Evolutionary conservation across 2,113 vertebrate species (phyloP).

Genomic region (Bujurquina vittata): DNA sequence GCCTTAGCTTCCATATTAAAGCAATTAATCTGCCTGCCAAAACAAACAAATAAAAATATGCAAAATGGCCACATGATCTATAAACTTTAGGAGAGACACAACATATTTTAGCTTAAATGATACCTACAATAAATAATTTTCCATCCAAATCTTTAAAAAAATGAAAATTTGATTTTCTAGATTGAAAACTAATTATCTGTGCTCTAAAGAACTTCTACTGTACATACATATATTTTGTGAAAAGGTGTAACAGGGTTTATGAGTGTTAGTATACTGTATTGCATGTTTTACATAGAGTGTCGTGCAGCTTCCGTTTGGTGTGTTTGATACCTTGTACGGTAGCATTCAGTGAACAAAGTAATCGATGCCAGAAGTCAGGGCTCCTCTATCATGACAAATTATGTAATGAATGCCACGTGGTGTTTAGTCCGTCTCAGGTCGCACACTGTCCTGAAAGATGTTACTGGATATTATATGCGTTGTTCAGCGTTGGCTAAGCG

Average conservation of each 20-base stretch:
- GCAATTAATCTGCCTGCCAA: background rate
- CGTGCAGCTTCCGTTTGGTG: slow-evolving; percentile 15
- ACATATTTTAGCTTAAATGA: background rate
- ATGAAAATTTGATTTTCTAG: background rate
- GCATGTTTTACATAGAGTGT: background rate
- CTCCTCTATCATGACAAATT: slow-evolving; percentile 49
- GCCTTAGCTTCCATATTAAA: background rate
- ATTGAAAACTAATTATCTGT: background rate
- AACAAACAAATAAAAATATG: background rate
- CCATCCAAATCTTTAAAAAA: background rate
- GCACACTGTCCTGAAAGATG: slow-evolving; percentile 56
- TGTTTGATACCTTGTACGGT: slow-evolving; percentile 52
- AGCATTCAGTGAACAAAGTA: slow-evolving; percentile 47
- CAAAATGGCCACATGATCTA: background rate
- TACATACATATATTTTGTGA: background rate
- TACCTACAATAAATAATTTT: background rate
- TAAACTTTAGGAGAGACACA: background rate
- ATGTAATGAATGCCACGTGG: slow-evolving; percentile 59
- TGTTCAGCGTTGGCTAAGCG: slow-evolving; percentile 41
- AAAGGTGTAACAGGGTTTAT: background rate
- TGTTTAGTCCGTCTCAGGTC: slow-evolving; percentile 57
- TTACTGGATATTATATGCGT: slow-evolving; percentile 68
- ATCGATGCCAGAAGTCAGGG: slow-evolving; percentile 31
- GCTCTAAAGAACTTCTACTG: background rate
- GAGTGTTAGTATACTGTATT: background rate